These are phyloP conservation scores for Elysia crispata DNA, from an alignment of 2,888 invertebrate species.

Conservation along the genomic window DNA sequence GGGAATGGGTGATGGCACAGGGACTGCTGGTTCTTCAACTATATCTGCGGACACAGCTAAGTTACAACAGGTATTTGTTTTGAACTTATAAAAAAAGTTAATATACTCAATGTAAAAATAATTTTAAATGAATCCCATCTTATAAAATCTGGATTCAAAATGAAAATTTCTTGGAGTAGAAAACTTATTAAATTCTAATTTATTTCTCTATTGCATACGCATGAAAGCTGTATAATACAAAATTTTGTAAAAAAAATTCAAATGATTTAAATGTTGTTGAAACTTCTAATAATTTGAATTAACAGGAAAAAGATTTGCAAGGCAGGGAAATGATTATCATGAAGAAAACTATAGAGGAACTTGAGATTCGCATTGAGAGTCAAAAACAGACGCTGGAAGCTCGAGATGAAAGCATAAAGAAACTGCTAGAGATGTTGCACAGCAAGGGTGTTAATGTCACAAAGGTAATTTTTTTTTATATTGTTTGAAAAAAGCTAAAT, in stretches of 20 bases:
- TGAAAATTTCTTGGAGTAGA: too few species aligned
- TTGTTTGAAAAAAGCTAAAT: too few species aligned
- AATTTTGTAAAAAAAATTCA: too few species aligned
- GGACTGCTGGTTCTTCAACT: not conserved
- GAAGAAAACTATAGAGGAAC: slow-evolving; percentile 83
- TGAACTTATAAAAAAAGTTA: not conserved
- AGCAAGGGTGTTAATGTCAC: slow-evolving; percentile 79
- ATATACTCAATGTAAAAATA: too few species aligned
- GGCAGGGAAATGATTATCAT: slow-evolving; percentile 79
- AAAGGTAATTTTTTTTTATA: slow-evolving; percentile 28
- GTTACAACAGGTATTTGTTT: slow-evolving; percentile 33
- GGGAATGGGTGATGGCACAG: slow-evolving; percentile 83
- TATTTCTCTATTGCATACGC: too few species aligned
- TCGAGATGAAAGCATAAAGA: slow-evolving; percentile 98
- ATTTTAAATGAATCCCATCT: too few species aligned
- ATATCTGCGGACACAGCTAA: slow-evolving; percentile 28
- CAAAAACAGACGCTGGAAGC: slow-evolving; percentile 98
- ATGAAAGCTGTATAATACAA: too few species aligned
- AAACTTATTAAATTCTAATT: too few species aligned
- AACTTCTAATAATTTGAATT: too few species aligned
- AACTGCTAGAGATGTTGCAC: slow-evolving; percentile 98
- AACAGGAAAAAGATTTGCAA: slow-evolving; percentile 91
- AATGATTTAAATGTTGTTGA: too few species aligned
- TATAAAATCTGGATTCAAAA: too few species aligned
- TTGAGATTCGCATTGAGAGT: slow-evolving; percentile 97